phyloP scores from a whole-genome alignment of 2,888 invertebrate genomes.

The Teinopalpus imperialis region DNA sequence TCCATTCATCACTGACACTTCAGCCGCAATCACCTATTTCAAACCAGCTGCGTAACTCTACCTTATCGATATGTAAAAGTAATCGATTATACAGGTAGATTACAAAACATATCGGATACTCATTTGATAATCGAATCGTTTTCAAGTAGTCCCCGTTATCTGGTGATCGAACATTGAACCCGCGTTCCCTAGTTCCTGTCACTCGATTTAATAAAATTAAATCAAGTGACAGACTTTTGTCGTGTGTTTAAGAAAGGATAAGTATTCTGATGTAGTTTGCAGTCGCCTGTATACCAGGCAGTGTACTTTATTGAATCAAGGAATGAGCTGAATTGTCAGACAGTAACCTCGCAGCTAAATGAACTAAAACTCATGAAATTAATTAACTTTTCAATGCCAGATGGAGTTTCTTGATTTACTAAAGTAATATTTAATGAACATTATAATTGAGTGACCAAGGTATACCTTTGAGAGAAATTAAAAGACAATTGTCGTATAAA shows the following conservation, averaged over 20 bases:
- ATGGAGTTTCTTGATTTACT: too few species aligned
- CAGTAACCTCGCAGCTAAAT: constrained; percentile 29
- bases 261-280: constrained; percentile 26
- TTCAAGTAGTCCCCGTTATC: constrained; percentile 47
- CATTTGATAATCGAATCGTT: constrained; percentile 42
- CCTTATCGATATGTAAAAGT: constrained; percentile 4
- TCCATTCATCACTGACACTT: too few species aligned
- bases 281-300: constrained; percentile 32
- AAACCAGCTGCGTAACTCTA: too few species aligned
- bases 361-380: constrained; percentile 5
- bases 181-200: constrained; percentile 24
- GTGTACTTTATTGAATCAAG: constrained; percentile 64
- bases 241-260: constrained; percentile 10
- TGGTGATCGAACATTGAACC: constrained; percentile 38
- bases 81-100: constrained; percentile 9
- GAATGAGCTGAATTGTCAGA: constrained; percentile 46
- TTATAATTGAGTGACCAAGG: too few species aligned
- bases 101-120: constrained; percentile 34
- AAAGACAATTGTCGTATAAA: too few species aligned
- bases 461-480: too few species aligned
- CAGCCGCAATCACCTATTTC: too few species aligned
- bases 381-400: constrained; percentile 13
- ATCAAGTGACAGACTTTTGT: constrained; percentile 6
- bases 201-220: constrained; percentile 30
- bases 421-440: too few species aligned